A percentile compares a stretch with the other conserved stretches of the same genome.
These are phyloP conservation scores for Actinemys pallida DNA, from an alignment of 2,113 vertebrate genomes.

Conservation along the genomic window DNA sequence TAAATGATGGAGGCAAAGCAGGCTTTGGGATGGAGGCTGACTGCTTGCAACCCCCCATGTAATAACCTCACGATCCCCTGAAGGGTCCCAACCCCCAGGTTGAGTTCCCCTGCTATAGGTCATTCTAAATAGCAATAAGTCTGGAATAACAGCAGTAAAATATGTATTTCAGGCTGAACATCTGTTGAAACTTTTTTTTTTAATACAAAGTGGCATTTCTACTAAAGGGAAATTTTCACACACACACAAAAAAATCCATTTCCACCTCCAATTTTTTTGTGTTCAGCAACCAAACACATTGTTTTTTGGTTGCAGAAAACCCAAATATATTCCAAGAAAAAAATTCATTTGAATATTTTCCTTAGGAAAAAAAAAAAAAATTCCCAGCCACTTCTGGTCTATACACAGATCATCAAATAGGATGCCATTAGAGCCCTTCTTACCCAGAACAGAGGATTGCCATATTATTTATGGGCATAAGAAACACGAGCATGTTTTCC, in stretches of 20 bases:
- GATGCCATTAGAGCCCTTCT: neutral
- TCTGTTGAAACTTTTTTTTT: neutral
- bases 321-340: neutral
- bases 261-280: neutral
- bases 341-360: neutral
- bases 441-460: neutral
- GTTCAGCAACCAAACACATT: neutral
- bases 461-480: neutral
- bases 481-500: neutral
- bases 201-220: neutral
- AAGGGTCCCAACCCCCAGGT: too few relatives aligned
- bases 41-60: too few relatives aligned
- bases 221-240: neutral
- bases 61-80: too few relatives aligned
- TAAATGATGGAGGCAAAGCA: too few relatives aligned
- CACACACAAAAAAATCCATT: neutral
- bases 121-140: neutral
- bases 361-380: neutral
- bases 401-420: neutral
- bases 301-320: neutral
- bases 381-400: neutral
- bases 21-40: too few relatives aligned
- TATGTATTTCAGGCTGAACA: neutral
- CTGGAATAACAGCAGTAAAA: neutral
- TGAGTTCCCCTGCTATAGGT: neutral